Evolutionary conservation across 2,888 invertebrate genomes (phyloP), one percentile per base, ranked within the genome.

Genomic region (Chymomyza fuscimana): DNA sequence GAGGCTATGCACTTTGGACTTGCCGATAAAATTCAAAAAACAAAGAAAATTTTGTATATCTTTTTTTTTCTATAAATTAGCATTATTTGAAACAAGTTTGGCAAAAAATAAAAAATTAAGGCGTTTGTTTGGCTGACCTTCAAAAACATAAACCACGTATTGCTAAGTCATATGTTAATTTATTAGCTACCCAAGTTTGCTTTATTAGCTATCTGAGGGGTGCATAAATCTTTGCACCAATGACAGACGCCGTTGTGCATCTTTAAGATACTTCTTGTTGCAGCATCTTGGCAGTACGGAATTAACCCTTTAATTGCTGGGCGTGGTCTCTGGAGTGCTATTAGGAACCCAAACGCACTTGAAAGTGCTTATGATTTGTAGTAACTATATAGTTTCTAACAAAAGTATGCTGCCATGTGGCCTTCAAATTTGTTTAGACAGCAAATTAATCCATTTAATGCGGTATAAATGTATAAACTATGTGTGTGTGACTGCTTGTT

Each of bases 211-310:
- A 87, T 76, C 82, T 85, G 82, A 12, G 19, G 32, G 6, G 19
- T 63, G 65, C 74, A 76, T 74, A 81, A 79, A 80, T 86, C 77
- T 50, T 29, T 58, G 69, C 60, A 74, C 83, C 83, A 83, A 83
- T 83, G 87, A 77, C 79, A 81, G 52, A 6, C 51, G n/a, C 51
- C 1, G 51, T 5, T n/a, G 52, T 9, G 63, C 59, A 65, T 63
- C 51, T 56, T 36, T 29, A 52, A 40, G 51, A 56, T 61, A 60
- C 60, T 36, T 19, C n/a, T 46, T n/a, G 67, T 72, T 78, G 74
- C 61, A 79, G 74, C 64, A 66, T 64, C 63, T 56, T 66, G 50
- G 70, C 63, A 65, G 60, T 46, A 40, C 36, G 15, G 15, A 56
- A 59, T 68, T 72, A 75, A 75, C 75, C 75, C 72, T 59, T 75